These are phyloP conservation scores for Centropus bengalensis DNA, from an alignment of 2,113 vertebrate genomes.

Conservation along the genomic window DNA sequence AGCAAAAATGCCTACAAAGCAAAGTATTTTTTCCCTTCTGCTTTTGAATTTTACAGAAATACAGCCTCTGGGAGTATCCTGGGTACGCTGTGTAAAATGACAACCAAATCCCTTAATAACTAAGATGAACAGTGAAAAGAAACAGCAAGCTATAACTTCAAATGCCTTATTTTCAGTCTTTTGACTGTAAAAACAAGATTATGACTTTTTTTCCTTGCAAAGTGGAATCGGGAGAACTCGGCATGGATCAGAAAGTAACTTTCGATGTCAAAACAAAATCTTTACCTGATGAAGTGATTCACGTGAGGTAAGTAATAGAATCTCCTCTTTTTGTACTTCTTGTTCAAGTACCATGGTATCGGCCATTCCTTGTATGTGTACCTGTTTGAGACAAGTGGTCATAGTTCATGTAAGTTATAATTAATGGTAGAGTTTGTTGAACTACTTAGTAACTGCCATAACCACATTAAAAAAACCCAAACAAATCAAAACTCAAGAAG, in stretches of 20 bases:
- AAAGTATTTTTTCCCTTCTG: not conserved
- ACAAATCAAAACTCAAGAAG: not conserved
- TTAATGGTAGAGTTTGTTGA: not conserved
- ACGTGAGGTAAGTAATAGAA: slow-evolving; percentile 88
- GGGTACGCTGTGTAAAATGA: not conserved
- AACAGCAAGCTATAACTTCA: not conserved
- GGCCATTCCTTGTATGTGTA: slow-evolving; percentile 90
- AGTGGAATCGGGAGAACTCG: not conserved
- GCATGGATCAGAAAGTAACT: not conserved
- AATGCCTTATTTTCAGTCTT: not conserved
- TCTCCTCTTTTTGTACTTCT: slow-evolving; percentile 81
- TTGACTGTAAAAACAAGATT: not conserved
- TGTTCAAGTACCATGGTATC: slow-evolving; percentile 94
- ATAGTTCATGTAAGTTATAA: not conserved
- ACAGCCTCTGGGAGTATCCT: not conserved
- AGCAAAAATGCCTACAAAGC: not conserved
- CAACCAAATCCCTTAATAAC: not conserved
- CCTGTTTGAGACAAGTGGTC: slow-evolving; percentile 71
- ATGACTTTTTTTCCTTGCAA: not conserved
- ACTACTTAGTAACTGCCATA: not conserved
- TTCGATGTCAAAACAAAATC: not conserved
- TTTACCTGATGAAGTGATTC: slow-evolving; percentile 86
- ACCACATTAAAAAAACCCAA: not conserved
- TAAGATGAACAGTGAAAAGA: not conserved
- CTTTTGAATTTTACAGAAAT: not conserved